These are phyloP conservation scores for Chymomyza amoena DNA, from an alignment of 2,888 invertebrate species.

Conservation along the genomic window DNA sequence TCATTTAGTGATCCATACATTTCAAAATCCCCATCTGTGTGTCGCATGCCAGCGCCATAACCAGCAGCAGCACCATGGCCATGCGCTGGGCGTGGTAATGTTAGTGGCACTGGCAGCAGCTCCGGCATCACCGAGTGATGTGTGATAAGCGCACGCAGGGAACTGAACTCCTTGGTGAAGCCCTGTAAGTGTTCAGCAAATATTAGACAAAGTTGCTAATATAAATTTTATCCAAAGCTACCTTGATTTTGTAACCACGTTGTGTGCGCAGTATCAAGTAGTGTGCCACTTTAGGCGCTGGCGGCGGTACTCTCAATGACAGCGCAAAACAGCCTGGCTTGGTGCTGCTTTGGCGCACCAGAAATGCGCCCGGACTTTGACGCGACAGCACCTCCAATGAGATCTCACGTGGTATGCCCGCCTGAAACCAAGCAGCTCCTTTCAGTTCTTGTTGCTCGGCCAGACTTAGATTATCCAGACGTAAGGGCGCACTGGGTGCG, in stretches of 20 bases:
- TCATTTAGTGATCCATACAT: slow-evolving; percentile 86
- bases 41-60: slow-evolving; percentile 28
- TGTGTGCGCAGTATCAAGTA: slow-evolving; percentile 94
- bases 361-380: slow-evolving; percentile 95
- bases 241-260: slow-evolving; percentile 96
- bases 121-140: slow-evolving; percentile 99
- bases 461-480: slow-evolving; percentile 83
- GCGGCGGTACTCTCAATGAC: slow-evolving; percentile 93
- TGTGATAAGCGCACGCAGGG: slow-evolving; percentile 93
- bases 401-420: slow-evolving; percentile 96
- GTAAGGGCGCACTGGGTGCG: slow-evolving; percentile 77
- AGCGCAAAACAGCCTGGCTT: slow-evolving; percentile 96
- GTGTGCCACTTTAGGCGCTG: slow-evolving; percentile 90
- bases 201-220: neutral
- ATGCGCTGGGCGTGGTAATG: slow-evolving; percentile 83
- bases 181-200: slow-evolving; percentile 83
- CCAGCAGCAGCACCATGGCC: slow-evolving; percentile 41
- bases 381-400: slow-evolving; percentile 93
- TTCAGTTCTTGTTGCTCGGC: slow-evolving; percentile 89
- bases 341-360: slow-evolving; percentile 96
- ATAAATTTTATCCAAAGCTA: slow-evolving; percentile 74
- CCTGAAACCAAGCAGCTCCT: slow-evolving; percentile 97
- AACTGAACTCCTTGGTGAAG: slow-evolving; percentile 97
- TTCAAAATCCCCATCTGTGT: slow-evolving; percentile 85
- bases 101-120: slow-evolving; percentile 94